Evolutionary conservation across 2,113 vertebrate species (phyloP).

Genomic region (Hemicordylus capensis): DNA sequence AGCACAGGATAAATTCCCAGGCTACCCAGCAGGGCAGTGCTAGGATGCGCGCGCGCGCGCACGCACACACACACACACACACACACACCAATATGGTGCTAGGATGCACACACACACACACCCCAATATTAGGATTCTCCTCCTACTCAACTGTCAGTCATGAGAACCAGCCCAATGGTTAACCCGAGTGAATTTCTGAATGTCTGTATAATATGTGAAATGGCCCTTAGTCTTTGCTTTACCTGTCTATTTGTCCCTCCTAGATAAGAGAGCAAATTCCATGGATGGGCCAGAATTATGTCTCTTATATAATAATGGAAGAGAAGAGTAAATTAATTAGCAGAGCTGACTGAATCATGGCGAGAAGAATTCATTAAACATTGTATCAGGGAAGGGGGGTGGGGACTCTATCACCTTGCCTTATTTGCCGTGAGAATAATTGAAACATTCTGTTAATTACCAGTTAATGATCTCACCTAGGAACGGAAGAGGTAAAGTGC

Average conservation of each 20-base stretch:
- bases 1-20: no score
- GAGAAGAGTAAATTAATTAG: not conserved
- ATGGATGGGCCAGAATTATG: not conserved
- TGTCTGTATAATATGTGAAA: not conserved
- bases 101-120: no score
- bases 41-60: no score
- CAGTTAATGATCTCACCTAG: conserved; percentile 26
- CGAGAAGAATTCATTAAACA: conserved; percentile 14
- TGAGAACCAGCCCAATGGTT: no score
- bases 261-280: not conserved
- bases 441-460: not conserved
- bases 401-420: not conserved
- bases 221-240: not conserved
- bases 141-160: no score
- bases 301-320: not conserved
- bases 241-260: conserved; percentile 9
- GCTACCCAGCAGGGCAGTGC: no score
- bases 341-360: not conserved
- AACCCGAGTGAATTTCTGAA: no score
- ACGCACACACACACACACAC: no score
- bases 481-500: not conserved
- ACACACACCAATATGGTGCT: no score
- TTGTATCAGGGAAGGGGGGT: not conserved
- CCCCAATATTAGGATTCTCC: no score
- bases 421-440: conserved; percentile 30